A percentile compares a stretch with the other conserved stretches of the same genome.
These are phyloP conservation scores for Diuraphis noxia DNA, from an alignment of 1,140 invertebrate species.

Conservation along the genomic window DNA sequence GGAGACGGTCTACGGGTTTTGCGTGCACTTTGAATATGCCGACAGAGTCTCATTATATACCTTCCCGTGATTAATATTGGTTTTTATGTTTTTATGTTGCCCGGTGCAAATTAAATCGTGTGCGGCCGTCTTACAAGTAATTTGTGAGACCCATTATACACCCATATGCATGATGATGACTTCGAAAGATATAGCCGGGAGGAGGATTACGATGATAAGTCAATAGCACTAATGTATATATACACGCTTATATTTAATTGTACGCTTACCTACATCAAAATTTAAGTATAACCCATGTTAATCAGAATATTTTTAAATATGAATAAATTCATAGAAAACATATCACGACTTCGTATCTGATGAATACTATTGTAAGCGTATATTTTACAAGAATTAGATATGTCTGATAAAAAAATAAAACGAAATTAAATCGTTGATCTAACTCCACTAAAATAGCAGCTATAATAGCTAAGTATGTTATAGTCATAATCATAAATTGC, in stretches of 20 bases:
- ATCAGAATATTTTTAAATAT: conserved; percentile 30
- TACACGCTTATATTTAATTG: conserved; percentile 2
- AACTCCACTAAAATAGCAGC: background rate
- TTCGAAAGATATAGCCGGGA: conserved; percentile 26
- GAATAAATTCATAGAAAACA: background rate
- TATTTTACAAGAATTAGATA: background rate
- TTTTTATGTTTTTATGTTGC: conserved; percentile 33
- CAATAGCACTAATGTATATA: background rate
- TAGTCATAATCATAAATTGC: background rate
- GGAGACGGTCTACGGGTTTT: conserved; percentile 20
- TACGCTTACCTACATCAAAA: background rate
- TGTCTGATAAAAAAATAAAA: background rate
- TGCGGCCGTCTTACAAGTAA: conserved; percentile 33
- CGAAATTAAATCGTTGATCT: background rate
- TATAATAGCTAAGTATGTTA: background rate
- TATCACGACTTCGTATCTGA: conserved; percentile 6
- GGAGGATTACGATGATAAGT: conserved; percentile 33
- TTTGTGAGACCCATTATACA: conserved; percentile 39
- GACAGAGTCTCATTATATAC: conserved; percentile 44
- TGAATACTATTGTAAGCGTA: background rate
- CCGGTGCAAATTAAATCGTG: conserved; percentile 46
- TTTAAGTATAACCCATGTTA: conserved; percentile 22
- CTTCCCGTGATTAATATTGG: conserved; percentile 37
- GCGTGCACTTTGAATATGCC: conserved; percentile 43
- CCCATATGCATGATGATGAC: conserved; percentile 18